phyloP scores from a whole-genome alignment of 2,113 vertebrate genomes.

The Tupaia chinensis region DNA sequence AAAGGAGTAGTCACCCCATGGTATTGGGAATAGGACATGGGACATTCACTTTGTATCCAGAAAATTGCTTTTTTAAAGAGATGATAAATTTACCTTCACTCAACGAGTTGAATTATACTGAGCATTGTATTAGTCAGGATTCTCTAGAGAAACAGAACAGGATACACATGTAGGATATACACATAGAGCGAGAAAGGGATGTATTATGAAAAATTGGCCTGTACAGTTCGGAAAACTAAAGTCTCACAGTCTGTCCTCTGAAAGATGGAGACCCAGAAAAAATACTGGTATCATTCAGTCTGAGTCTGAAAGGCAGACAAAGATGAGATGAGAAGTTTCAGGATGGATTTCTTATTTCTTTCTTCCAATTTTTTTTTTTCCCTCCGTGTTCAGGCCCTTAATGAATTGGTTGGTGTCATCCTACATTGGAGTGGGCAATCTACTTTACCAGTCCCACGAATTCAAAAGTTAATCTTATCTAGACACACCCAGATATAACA shows the following conservation, averaged over 20 bases:
- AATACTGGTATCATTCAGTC: not conserved
- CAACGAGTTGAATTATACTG: slow-evolving; percentile 10
- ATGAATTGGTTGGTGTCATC: too few relatives aligned
- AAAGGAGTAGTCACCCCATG: not conserved
- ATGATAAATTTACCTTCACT: not conserved
- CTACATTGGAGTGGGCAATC: not conserved
- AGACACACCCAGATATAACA: not conserved
- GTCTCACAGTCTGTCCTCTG: not conserved
- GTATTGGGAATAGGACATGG: not conserved
- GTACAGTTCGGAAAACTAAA: not conserved
- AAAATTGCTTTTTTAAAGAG: not conserved
- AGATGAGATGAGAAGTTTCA: not conserved
- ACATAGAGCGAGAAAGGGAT: not conserved
- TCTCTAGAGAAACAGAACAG: not conserved
- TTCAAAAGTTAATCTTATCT: not conserved
- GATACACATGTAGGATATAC: not conserved
- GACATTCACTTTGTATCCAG: slow-evolving; percentile 5
- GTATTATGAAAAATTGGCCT: not conserved
- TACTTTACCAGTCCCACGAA: not conserved
- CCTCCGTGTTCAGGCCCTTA: not conserved
- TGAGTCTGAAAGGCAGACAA: not conserved
- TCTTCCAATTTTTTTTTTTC: not conserved
- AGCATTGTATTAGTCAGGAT: not conserved
- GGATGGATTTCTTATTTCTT: not conserved
- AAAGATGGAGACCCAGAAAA: not conserved